Conservation (phyloP, 2,113 vertebrate species). For the Ceyx margarethae region DNA sequence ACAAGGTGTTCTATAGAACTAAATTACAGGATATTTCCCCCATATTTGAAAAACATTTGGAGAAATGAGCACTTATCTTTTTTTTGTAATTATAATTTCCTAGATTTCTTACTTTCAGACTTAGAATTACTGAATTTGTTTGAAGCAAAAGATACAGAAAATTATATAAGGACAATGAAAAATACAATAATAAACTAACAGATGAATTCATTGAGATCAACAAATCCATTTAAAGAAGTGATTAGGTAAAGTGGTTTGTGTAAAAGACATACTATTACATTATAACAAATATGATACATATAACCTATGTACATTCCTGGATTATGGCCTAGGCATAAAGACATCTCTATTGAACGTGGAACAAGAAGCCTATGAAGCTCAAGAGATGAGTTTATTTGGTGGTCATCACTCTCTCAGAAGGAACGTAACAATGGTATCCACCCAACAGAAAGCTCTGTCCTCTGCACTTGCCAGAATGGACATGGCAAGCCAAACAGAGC, state of each 20-base stretch:
- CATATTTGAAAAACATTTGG: background rate
- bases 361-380: background rate
- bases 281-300: background rate
- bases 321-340: background rate
- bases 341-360: background rate
- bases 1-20: slow-evolving; percentile 33
- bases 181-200: background rate
- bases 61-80: background rate
- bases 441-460: background rate
- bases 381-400: background rate
- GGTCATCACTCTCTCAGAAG: background rate
- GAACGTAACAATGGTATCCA: background rate
- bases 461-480: background rate
- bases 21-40: background rate
- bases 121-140: background rate
- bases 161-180: background rate
- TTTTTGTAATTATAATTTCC: background rate
- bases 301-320: background rate
- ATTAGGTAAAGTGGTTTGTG: background rate
- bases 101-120: background rate
- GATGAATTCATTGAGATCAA: background rate
- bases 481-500: background rate
- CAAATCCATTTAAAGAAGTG: background rate
- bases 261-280: background rate
- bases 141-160: background rate